Conservation (phyloP, 1,140 invertebrate species). For the Drosophila pruinosa region DNA sequence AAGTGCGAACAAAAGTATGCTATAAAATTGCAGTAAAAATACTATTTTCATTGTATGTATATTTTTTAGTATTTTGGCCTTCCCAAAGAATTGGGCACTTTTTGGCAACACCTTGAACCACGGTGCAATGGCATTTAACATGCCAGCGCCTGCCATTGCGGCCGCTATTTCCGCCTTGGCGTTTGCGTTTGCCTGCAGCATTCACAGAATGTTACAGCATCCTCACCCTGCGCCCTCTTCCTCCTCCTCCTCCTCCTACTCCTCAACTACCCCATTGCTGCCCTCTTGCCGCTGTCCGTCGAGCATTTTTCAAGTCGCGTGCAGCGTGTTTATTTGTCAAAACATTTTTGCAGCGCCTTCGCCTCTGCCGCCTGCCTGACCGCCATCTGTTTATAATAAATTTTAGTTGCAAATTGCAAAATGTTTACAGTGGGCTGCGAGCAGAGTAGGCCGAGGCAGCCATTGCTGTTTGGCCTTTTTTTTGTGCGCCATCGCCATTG, state of each 20-base stretch:
- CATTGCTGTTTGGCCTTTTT: constrained; percentile 25
- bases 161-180: constrained; percentile 43
- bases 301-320: constrained; percentile 54
- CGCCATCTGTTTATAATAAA: constrained; percentile 76
- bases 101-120: constrained; percentile 25
- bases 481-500: not conserved
- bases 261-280: not conserved
- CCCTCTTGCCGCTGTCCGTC: not conserved
- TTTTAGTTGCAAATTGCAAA: constrained; percentile 60
- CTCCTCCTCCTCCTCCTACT: not conserved
- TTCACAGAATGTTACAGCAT: constrained; percentile 26
- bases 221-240: not conserved
- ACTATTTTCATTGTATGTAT: not conserved
- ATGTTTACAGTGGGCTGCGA: constrained; percentile 59
- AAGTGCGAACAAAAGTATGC: constrained; percentile 1
- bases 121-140: constrained; percentile 36
- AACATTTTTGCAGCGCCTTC: constrained; percentile 62
- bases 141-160: not conserved
- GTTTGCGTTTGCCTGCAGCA: constrained; percentile 24
- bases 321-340: constrained; percentile 77
- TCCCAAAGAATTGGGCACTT: not conserved
- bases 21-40: not conserved
- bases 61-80: not conserved
- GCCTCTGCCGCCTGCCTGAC: constrained; percentile 36
- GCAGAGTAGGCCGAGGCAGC: not conserved